phyloP scores from a whole-genome alignment of 2,888 invertebrate genomes.

The Habroteleia sp. region DNA sequence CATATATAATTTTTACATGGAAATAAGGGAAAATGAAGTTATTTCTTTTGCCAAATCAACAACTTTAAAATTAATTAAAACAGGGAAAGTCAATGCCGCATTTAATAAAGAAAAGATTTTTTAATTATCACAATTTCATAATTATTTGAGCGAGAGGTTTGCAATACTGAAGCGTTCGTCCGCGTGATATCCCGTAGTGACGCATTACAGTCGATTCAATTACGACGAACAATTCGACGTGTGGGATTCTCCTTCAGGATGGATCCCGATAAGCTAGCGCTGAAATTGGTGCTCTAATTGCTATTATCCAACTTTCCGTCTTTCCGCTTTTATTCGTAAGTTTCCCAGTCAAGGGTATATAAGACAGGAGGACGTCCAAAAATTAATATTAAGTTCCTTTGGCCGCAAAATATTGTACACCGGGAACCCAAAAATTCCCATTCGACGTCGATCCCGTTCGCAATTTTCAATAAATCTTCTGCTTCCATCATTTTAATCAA shows the following conservation, averaged over 20 bases:
- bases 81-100: conserved; percentile 28
- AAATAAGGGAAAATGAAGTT: too few relatives aligned
- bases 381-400: conserved; percentile 25
- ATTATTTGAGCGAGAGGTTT: conserved; percentile 52
- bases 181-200: conserved; percentile 73
- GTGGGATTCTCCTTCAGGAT: conserved; percentile 61
- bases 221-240: conserved; percentile 71
- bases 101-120: conserved; percentile 28
- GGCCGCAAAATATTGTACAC: too few relatives aligned
- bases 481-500: too few relatives aligned
- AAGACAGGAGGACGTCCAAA: conserved; percentile 11
- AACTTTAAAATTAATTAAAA: conserved; percentile 43
- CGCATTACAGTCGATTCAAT: conserved; percentile 74
- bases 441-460: too few relatives aligned
- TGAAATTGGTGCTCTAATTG: conserved; percentile 70
- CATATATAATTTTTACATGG: too few relatives aligned
- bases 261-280: conserved; percentile 65
- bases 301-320: conserved; percentile 66
- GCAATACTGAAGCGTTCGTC: conserved; percentile 66
- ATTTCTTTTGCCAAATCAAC: conserved; percentile 25
- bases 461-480: too few relatives aligned
- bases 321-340: conserved; percentile 54
- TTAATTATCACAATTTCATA: conserved; percentile 51
- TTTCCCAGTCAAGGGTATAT: conserved; percentile 43
- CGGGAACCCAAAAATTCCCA: too few relatives aligned